Base-by-base conservation (phyloP, 2,888 invertebrate genomes). In the Tanytarsus gracilentus region DNA sequence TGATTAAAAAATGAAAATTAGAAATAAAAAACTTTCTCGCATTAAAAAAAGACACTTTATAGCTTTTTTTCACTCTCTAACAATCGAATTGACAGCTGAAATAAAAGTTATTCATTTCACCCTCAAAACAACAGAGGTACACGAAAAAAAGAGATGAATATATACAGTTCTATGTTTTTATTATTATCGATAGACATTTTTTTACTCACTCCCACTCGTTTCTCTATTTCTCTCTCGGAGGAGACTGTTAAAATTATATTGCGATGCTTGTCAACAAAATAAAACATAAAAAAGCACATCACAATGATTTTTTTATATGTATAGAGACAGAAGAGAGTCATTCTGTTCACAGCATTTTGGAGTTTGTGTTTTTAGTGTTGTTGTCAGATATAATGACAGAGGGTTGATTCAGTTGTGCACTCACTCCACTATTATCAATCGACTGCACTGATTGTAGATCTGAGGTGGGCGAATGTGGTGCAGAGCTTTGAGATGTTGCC, bases 231-330 rank as follows among this genome's bases (percentile, higher is more conserved):
- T 50, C 23, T 58, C 27, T 48, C 44, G 18, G 44, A 11, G 5
- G 9, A 44, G 48, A 48, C 48, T 29, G 48, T 58, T 58, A 27
- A 58, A 58, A 58, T 14, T 58, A 58, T 58, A 29, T 58, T 58
- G 48, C 58, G 48, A 44, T 58, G 48, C 58, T 58, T 58, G 58
- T 58, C 58, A 58, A 58, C 29, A 58, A 48, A n/a, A n/a, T n/a
- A n/a, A n/a, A n/a, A n/a, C n/a, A 58, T 40, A 58, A 56, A 53
- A 58, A 58, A 48, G 48, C 48, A 48, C 58, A 58, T 58, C 58
- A 40, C 48, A 58, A 44, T 40, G 8, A 48, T 27, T 53, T 2
- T 29, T 33, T 33, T 33, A 5, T 33, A 11, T 44, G 44, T 44
- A 16, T 44, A 44, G 18, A 44, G 3, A 8, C 16, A 11, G n/a